phyloP scores from a whole-genome alignment of 1,140 invertebrate genomes.

The Dufourea novaeangliae region DNA sequence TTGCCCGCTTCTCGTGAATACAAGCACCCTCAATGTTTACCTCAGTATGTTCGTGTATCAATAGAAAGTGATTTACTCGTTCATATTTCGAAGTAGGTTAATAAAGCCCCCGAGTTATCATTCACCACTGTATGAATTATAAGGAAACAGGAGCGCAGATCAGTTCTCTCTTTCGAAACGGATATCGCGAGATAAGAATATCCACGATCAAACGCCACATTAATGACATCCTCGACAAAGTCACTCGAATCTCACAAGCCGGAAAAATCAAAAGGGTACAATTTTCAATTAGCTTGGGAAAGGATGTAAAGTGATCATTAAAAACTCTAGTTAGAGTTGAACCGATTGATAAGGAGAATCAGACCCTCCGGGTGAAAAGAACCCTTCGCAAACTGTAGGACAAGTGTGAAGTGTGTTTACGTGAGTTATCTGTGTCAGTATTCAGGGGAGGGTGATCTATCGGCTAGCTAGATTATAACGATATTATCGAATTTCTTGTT shows the following conservation, averaged over 20 bases:
- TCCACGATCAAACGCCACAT: constrained; percentile 7
- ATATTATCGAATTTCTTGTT: constrained; percentile 57
- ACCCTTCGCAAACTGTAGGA: constrained; percentile 17
- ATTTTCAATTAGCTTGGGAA: constrained; percentile 57
- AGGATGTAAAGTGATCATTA: constrained; percentile 43
- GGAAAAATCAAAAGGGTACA: background rate
- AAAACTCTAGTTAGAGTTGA: constrained; percentile 56
- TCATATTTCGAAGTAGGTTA: background rate
- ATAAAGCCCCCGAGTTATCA: background rate
- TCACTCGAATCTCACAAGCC: constrained; percentile 7
- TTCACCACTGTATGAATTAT: background rate
- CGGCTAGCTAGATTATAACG: constrained; percentile 61
- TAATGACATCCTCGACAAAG: constrained; percentile 21
- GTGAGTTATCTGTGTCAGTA: constrained; percentile 57
- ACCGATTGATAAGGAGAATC: constrained; percentile 57
- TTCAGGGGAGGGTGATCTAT: constrained; percentile 60
- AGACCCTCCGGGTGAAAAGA: constrained; percentile 9
- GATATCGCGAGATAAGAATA: constrained; percentile 21
- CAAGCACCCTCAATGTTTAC: too few species aligned
- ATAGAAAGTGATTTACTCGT: background rate
- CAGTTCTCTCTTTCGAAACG: background rate
- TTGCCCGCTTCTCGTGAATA: too few species aligned
- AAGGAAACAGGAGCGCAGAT: background rate
- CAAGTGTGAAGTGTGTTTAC: constrained; percentile 40
- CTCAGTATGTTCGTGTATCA: too few species aligned